Evolutionary conservation across 1,140 invertebrate species (phyloP), one percentile per base, ranked within the genome.

Genomic region (Sminthurides bifidus): DNA sequence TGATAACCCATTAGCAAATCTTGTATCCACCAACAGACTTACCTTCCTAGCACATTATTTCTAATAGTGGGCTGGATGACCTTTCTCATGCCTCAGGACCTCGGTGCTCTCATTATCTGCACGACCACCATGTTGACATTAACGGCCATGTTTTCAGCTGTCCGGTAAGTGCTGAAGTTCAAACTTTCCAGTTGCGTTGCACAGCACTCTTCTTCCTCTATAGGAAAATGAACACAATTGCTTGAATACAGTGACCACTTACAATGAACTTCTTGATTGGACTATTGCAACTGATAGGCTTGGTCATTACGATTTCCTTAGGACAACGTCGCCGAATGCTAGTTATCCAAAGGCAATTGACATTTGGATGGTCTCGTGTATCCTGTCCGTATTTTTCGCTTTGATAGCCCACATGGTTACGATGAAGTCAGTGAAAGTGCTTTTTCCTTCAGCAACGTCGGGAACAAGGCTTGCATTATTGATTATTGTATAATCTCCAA

Each of bases 361-460:
- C 67, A 77, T 83, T 26, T 84, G 82, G 82, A 74, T 82, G 67
- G 78, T 81, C 60, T 79, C 76, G 8, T 84, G 82, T 69, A 80
- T 82, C 4, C 70, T 81, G 31, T 84, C 84, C 68, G 81, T 84
- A 19, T 84, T 84, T 67, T 71, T 80, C 8, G 79, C 80, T 1
- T 69, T 85, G 15, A 69, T 83, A 46, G 81, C 84, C 67, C 83
- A 82, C 69, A 82, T 81, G 59, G 75, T 82, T 60, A 79, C 83
- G 48, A 66, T 79, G 3, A 60, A 51, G 55, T 60, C 41, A 54
- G 8, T n/a, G n/a, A n/a, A n/a, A 35, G n/a, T 43, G 41, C 24
- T 10, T 43, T 21, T 43, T 19, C n/a, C 24, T 10, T 43, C 24
- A n/a, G n/a, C 41, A 43, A 10, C 33, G 12, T 17, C 17, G 10